phyloP scores from a whole-genome alignment of 2,888 invertebrate genomes.

The Limnephilus auricula region DNA sequence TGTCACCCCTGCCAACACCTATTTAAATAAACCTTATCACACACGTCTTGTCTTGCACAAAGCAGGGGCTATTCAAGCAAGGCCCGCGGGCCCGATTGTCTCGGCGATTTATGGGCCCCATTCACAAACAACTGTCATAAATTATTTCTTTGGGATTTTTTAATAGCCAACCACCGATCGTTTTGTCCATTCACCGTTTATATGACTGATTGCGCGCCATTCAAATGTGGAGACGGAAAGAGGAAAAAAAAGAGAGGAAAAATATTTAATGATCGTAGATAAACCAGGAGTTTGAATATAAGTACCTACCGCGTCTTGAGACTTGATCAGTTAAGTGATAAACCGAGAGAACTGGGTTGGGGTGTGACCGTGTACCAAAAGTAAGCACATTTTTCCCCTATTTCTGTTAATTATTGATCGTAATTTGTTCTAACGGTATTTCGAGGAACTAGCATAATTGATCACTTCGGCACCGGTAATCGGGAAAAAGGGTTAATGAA shows the following conservation, averaged over 20 bases:
- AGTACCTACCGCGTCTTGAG: neutral
- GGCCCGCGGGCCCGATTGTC: constrained; percentile 7
- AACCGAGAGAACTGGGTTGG: neutral
- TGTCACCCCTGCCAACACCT: constrained; percentile 14
- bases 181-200: constrained; percentile 5
- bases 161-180: constrained; percentile 26
- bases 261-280: neutral
- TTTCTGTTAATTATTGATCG: too few species aligned
- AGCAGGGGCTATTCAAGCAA: constrained; percentile 14
- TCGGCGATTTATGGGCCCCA: constrained; percentile 10
- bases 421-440: too few species aligned
- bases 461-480: too few species aligned
- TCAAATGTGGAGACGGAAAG: neutral
- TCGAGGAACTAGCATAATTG: neutral
- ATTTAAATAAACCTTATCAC: constrained; percentile 34
- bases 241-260: neutral
- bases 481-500: neutral
- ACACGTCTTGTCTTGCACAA: neutral
- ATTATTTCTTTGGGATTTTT: constrained; percentile 31
- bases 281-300: neutral
- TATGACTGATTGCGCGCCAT: constrained; percentile 20
- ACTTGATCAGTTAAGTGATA: neutral
- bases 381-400: neutral
- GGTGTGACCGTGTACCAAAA: neutral
- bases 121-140: constrained; percentile 26